Evolutionary conservation across 1,140 invertebrate species (phyloP), one percentile per base, ranked within the genome.

Genomic region (Mycetomoellerius zeteki): DNA sequence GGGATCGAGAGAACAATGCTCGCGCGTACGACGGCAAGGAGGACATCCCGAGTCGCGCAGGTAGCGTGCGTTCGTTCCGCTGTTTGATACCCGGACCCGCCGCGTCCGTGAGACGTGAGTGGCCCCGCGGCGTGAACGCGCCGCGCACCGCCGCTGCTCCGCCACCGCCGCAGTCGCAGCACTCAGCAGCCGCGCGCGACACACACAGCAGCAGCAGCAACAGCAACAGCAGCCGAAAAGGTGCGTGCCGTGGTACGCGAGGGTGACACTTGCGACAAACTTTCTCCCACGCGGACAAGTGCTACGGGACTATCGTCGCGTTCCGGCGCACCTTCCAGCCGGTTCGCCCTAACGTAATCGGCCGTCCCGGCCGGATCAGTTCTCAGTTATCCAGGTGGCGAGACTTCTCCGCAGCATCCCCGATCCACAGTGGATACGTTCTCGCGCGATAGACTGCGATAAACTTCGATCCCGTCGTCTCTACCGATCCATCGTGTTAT

Each of bases 1-100:
- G 90, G 80, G 16, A 21, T 73, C 30, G 67, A 73, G 80, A 94
- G 91, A 93, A 94, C 93, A 94, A 94, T 94, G 94, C 92, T 94
- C 87, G 89, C 88, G 89, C 80, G 80, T 84, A 84, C 67, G 90
- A 92, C 89, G 92, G 89, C 89, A 89, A 88, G 87, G 89, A 92
- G 92, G 84, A 88, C 85, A 87, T 12, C 85, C 75, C 85, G 78
- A 85, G 86, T 90, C 54, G 80, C 30, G 54, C 47, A 73, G 24
- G 24, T 60, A 81, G 86, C 86, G 90, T 92, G 89, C 90, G 84
- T 89, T 72, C 88, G 80, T 84, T 69, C 73, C 65, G 37, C 62
- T 54, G 85, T 90, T 47, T 87, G 50, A 73, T 89, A 86, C 21
- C 37, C 89, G 89, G 88, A 88, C 87, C 86, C 81, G 82, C 21